Evolutionary conservation across 1,140 invertebrate genomes (phyloP), one percentile per base, ranked within the genome.

Genomic region (Camponotus pennsylvanicus): DNA sequence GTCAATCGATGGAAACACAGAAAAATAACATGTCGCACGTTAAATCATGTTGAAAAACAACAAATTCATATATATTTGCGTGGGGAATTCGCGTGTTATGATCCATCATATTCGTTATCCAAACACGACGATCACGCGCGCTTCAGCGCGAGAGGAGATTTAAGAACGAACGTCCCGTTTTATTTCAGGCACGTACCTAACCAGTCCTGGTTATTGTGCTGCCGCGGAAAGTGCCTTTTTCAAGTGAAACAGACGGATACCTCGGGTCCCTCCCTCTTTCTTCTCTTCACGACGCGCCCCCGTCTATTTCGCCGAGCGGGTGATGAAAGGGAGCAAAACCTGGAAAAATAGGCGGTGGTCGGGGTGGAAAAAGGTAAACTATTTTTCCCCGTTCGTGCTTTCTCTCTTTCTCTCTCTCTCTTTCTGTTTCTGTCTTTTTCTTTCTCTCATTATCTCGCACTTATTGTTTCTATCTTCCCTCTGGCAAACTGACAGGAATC

Each of bases 171-270:
- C 84, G 77, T 83, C 76, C 76, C 92, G 90, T 94, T 91, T 91
- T 95, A 95, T 95, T 94, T 93, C 91, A 90, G 91, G 92, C 94
- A 94, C 94, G 94, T 95, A 91, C 78, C 88, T 90, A 95, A 94
- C 92, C 92, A 91, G 91, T 93, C 92, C 91, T 92, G 92, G 94
- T 94, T 94, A 95, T 94, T 94, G 94, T 94, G 93, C 92, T 93
- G 90, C 91, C 90, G 92, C 92, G 93, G 91, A 94, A 94, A 94
- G 93, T 95, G 91, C 92, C 93, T 93, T 92, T 93, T 94, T 93
- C 92, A 90, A 92, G 93, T 92, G 92, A 92, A 94, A 93, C 89
- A 91, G 92, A 94, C 90, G 91, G 91, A 92, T 92, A 91, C 88
- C 87, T 89, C 88, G 70, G 82, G 57, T 55, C 32, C 59, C 71